Conservation (phyloP, 2,113 vertebrate species). For the Ciconia boyciana region DNA sequence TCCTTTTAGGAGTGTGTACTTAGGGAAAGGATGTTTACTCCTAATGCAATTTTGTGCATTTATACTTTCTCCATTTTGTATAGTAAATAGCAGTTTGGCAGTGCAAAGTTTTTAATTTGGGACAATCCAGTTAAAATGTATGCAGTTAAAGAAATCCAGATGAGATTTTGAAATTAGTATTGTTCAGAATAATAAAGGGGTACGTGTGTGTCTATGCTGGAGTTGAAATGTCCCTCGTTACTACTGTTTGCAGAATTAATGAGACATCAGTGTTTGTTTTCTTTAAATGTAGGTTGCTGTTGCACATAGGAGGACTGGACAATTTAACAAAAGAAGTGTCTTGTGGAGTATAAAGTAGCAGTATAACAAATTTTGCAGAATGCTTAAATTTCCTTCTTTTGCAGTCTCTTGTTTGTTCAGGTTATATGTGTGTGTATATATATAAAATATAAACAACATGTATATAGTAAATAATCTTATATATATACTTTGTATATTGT, state of each 20-base stretch:
- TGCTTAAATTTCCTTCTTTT: not conserved
- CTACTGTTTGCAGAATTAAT: not conserved
- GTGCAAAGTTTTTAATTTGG: not conserved
- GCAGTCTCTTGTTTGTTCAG: not conserved
- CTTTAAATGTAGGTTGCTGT: not conserved
- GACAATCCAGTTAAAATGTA: not conserved
- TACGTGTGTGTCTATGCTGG: fast-evolving
- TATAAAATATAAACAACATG: not conserved
- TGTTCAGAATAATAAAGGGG: not conserved
- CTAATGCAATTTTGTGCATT: fast-evolving
- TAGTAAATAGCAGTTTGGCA: not conserved
- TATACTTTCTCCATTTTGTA: not conserved
- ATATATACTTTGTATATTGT: not conserved
- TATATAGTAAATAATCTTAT: not conserved
- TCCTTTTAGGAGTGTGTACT: not conserved
- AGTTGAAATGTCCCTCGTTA: not conserved
- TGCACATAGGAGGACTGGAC: not conserved
- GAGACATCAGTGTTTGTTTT: not conserved
- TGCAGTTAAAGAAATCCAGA: not conserved
- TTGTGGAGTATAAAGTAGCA: not conserved
- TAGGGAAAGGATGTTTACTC: not conserved
- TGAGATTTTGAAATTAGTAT: not conserved
- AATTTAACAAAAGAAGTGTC: not conserved
- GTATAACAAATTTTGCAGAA: not conserved
- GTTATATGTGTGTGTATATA: not conserved